Conservation (phyloP, 1,140 invertebrate genomes). For the Ridgeia piscesae region DNA sequence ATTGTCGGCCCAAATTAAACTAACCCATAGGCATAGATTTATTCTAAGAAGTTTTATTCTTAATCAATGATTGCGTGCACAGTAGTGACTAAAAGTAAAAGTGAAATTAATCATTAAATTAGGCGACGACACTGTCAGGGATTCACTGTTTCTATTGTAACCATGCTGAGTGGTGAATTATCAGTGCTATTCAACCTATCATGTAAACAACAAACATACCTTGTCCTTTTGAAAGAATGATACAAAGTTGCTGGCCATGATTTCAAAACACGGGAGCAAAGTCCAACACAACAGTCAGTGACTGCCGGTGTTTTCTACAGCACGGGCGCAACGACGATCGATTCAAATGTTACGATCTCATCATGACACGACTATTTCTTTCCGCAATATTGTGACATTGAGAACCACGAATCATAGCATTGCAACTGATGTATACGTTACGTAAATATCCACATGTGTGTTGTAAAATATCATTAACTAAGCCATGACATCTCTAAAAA, state of each 20-base stretch:
- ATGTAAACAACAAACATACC: slow-evolving; percentile 17
- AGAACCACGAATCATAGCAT: not conserved
- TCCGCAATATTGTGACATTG: not conserved
- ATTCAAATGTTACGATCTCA: not conserved
- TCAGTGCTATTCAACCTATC: not conserved
- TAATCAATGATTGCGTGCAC: too few species aligned
- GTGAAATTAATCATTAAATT: too few species aligned
- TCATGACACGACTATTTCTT: not conserved
- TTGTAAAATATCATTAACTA: not conserved
- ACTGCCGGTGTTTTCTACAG: too few species aligned
- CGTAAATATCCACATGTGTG: not conserved
- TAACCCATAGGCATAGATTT: too few species aligned
- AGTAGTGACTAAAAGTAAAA: too few species aligned
- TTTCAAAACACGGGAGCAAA: not conserved
- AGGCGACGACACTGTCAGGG: too few species aligned
- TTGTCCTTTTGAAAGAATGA: slow-evolving; percentile 18
- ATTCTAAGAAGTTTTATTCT: too few species aligned
- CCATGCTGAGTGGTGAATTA: too few species aligned
- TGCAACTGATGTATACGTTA: slow-evolving; percentile 2
- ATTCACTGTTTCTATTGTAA: too few species aligned
- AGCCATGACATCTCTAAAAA: not conserved
- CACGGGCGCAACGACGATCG: not conserved
- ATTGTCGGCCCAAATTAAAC: too few species aligned
- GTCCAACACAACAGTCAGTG: not conserved
- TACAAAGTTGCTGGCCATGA: slow-evolving; percentile 16